phyloP scores from a whole-genome alignment of 2,888 invertebrate species.

The Dichetophora obliterata region DNA sequence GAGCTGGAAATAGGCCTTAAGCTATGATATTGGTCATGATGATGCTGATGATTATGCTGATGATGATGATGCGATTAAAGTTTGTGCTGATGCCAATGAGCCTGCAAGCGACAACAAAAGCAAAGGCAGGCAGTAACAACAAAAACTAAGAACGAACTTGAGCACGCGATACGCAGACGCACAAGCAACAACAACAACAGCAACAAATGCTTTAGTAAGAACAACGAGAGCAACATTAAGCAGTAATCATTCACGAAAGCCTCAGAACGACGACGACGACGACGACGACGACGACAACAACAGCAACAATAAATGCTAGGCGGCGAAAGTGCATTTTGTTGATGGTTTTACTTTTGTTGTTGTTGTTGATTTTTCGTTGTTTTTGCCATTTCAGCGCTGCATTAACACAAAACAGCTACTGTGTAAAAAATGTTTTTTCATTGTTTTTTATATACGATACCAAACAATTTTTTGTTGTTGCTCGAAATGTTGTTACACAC shows the following conservation, averaged over 20 bases:
- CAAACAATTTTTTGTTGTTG: constrained; percentile 6
- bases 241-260: constrained; percentile 21
- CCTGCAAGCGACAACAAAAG: background rate
- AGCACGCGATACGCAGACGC: background rate
- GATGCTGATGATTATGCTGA: background rate
- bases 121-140: background rate
- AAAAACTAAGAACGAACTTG: constrained; percentile 3
- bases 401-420: constrained; percentile 53
- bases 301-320: constrained; percentile 35
- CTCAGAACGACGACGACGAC: background rate
- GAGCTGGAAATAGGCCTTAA: no score
- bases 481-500: constrained; percentile 40
- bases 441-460: background rate
- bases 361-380: constrained; percentile 46
- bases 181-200: background rate
- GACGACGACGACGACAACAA: background rate
- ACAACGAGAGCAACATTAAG: constrained; percentile 6
- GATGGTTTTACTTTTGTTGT: constrained; percentile 39
- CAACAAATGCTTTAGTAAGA: background rate
- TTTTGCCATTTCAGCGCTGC: constrained; percentile 44
- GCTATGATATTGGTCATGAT: no score
- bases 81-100: background rate
- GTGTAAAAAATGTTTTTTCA: constrained; percentile 42
- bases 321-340: constrained; percentile 39
- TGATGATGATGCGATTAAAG: background rate